These are phyloP conservation scores for Litocranius walleri DNA, from an alignment of 2,113 vertebrate species.

Conservation along the genomic window DNA sequence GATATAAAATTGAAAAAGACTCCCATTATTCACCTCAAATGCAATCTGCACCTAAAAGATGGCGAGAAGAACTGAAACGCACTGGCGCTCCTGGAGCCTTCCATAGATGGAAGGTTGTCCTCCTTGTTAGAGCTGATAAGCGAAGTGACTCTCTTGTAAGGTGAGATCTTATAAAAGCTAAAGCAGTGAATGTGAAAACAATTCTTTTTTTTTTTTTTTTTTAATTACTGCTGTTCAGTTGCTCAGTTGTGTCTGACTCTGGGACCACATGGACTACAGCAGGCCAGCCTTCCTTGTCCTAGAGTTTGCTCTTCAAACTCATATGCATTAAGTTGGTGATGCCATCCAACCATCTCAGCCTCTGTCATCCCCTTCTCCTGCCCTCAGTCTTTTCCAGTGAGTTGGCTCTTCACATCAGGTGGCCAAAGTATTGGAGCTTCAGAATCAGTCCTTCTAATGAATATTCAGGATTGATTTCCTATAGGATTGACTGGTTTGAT, in stretches of 20 bases:
- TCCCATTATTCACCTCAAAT: slow-evolving; percentile 84
- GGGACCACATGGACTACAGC: background rate
- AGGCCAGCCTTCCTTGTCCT: background rate
- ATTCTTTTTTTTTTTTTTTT: background rate
- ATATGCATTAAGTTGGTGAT: background rate
- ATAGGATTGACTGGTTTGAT: background rate
- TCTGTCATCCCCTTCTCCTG: background rate
- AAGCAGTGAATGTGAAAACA: slow-evolving; percentile 35
- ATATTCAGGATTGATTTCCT: background rate
- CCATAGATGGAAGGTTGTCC: slow-evolving; percentile 92
- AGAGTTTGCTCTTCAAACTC: background rate
- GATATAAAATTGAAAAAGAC: slow-evolving; percentile 85
- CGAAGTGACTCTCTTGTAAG: slow-evolving; percentile 86
- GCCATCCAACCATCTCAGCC: background rate
- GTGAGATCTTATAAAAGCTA: slow-evolving; percentile 75
- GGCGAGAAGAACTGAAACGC: slow-evolving; percentile 83
- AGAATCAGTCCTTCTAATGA: background rate
- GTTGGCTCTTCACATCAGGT: background rate
- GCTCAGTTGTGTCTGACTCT: background rate
- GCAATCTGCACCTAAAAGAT: slow-evolving; percentile 88
- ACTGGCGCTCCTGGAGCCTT: slow-evolving; percentile 88
- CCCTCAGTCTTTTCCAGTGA: background rate
- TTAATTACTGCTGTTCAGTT: background rate
- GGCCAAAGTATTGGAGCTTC: background rate
- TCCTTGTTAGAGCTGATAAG: slow-evolving; percentile 81